phyloP scores from a whole-genome alignment of 2,888 invertebrate species.

The Agapostemon virescens region DNA sequence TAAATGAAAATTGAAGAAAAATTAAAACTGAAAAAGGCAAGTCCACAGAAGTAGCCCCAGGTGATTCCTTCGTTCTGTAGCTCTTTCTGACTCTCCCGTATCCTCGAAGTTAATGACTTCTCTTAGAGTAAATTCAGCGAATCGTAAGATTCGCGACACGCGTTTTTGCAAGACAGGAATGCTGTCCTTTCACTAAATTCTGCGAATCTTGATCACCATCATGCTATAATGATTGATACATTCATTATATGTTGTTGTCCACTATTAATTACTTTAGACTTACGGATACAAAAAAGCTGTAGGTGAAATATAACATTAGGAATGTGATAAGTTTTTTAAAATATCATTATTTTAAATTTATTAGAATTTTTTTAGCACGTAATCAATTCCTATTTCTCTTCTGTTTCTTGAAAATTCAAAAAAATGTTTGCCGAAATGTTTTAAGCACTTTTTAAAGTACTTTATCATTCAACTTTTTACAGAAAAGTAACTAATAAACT shows the following conservation, averaged over 20 bases:
- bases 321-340: no score
- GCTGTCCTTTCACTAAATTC: not conserved
- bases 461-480: no score
- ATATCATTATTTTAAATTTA: no score
- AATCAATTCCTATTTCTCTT: no score
- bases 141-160: conserved; percentile 5
- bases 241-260: not conserved
- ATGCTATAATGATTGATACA: not conserved
- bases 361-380: no score
- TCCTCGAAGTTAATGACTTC: not conserved
- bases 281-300: no score
- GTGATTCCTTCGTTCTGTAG: not conserved
- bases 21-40: conserved; percentile 5
- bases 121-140: not conserved
- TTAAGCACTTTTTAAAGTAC: no score
- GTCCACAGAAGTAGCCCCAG: not conserved
- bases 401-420: no score
- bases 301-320: no score
- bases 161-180: not conserved
- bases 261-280: no score
- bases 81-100: not conserved
- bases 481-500: no score
- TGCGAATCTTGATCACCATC: not conserved
- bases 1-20: conserved; percentile 2
- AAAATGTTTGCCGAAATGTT: no score